Base-by-base conservation (phyloP, 2,797 vertebrate genomes). In the Pangasius larnaudii region DNA sequence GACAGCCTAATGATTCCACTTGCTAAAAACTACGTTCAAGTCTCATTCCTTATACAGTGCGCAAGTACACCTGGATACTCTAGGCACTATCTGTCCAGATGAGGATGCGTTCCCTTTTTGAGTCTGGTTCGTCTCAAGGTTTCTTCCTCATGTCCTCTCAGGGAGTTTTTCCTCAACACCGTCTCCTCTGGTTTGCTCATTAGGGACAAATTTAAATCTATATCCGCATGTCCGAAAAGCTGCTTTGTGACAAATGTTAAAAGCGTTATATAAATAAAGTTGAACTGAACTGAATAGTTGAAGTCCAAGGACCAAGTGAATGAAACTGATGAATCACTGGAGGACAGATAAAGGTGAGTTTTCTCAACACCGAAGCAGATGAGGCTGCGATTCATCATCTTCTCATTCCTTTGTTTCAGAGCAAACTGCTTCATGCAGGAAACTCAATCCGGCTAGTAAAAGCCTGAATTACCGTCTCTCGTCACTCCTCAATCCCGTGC, bases 401-500 rank as follows among this genome's bases (percentile, higher is more conserved):
- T 77, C 92, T 86, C 86, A 89, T 89, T 85, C 87, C 67, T 59
- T 78, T 39, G 36, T 27, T 51, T 86, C 75, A 61, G 71, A 90
- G 87, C 84, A 88, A 94, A 93, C 65, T 56, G 89, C 91, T 93
- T 94, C 88, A 93, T 86, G 85, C 59, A 56, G 63, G 93, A 93
- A 93, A 96, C 87, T 80, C 53, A 87, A 95, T 90, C 92, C 91
- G 72, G 75, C 79, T 82, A 79, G 87, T 92, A 91, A 93, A 93
- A 93, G 86, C 84, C 86, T 72, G 89, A 84, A 93, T 94, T 91
- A 91, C 92, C 91, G 89, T 94, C 93, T 93, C 88, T 89, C 90
- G 84, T 90, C 90, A 86, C 88, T 89, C 91, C 89, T 92, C 95
- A 94, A 95, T 93, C 92, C 65, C 88, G 24, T 89, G 90, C 87